Evolutionary conservation across 2,797 vertebrate species (phyloP).

Genomic region (Neoniphon sammara): DNA sequence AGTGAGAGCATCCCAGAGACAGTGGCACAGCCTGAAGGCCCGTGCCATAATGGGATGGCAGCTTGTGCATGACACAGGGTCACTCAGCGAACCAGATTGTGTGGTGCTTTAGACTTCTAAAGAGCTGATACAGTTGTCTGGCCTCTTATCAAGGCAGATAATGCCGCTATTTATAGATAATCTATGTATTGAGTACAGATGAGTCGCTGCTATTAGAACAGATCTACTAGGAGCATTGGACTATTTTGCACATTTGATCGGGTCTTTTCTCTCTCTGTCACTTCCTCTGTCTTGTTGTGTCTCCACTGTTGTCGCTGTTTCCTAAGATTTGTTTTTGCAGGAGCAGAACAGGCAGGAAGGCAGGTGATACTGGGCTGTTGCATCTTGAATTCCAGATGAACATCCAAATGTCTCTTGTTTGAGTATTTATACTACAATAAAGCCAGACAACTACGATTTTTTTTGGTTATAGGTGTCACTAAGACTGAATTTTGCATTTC

Average conservation of each 20-base stretch:
- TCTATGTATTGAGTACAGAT: slow-evolving; percentile 79
- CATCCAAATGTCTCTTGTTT: background rate
- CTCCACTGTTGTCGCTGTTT: background rate
- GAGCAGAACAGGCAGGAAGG: background rate
- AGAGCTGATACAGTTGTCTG: slow-evolving; percentile 73
- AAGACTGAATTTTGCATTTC: too few relatives aligned
- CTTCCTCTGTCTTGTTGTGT: background rate
- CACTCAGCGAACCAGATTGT: slow-evolving; percentile 48
- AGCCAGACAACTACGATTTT: background rate
- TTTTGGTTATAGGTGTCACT: too few relatives aligned
- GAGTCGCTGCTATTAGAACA: slow-evolving; percentile 63
- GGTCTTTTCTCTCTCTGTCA: background rate
- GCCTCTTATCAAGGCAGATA: slow-evolving; percentile 78
- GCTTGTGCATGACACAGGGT: slow-evolving; percentile 18
- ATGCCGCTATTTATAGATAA: slow-evolving; percentile 85
- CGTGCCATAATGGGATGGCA: slow-evolving; percentile 19
- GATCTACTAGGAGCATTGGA: slow-evolving; percentile 43
- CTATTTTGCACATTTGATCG: slow-evolving; percentile 28
- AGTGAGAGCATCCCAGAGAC: background rate
- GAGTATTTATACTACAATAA: background rate
- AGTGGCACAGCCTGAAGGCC: slow-evolving; percentile 33
- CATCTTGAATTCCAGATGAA: background rate
- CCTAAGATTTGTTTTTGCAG: background rate
- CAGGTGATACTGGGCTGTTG: background rate
- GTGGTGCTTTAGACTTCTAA: slow-evolving; percentile 70